These are phyloP conservation scores for Anarsia innoxiella DNA, from an alignment of 2,888 invertebrate species.

Conservation along the genomic window DNA sequence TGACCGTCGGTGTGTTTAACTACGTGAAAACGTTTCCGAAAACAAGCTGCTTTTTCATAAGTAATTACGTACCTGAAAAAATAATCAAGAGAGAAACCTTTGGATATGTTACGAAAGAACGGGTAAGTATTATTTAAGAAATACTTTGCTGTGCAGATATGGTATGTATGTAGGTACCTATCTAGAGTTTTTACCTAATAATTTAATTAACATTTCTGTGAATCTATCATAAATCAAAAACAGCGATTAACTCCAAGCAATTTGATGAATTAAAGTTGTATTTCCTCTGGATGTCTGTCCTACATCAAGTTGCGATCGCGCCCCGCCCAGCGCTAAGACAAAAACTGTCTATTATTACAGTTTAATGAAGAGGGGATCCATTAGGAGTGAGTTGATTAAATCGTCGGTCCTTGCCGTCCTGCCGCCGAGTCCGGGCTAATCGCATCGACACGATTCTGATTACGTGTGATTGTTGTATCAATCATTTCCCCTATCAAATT, in stretches of 20 bases:
- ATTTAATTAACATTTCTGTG: no score
- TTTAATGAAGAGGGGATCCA: conserved; percentile 69
- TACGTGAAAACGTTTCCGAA: conserved; percentile 62
- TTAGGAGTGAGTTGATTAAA: conserved; percentile 68
- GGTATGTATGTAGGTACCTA: no score
- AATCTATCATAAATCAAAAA: no score
- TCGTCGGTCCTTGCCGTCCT: conserved; percentile 37
- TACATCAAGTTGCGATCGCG: background rate
- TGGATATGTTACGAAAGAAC: no score
- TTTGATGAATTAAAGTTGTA: no score
- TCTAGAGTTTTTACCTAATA: no score
- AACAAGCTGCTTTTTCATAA: conserved; percentile 52
- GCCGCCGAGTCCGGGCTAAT: conserved; percentile 36
- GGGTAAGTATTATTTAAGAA: no score
- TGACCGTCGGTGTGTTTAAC: conserved; percentile 44
- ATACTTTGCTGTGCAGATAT: no score
- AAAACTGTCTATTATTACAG: conserved; percentile 65
- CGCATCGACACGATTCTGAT: conserved; percentile 68
- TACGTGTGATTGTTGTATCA: conserved; percentile 72
- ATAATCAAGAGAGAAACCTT: no score
- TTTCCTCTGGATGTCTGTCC: background rate
- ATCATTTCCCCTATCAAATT: conserved; percentile 73
- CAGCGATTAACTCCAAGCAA: no score
- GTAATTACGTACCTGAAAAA: conserved; percentile 36
- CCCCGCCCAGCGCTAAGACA: conserved; percentile 19